Conservation (phyloP, 53 echinoderm and acorn worm genomes). For the Pentamera pediparva region DNA sequence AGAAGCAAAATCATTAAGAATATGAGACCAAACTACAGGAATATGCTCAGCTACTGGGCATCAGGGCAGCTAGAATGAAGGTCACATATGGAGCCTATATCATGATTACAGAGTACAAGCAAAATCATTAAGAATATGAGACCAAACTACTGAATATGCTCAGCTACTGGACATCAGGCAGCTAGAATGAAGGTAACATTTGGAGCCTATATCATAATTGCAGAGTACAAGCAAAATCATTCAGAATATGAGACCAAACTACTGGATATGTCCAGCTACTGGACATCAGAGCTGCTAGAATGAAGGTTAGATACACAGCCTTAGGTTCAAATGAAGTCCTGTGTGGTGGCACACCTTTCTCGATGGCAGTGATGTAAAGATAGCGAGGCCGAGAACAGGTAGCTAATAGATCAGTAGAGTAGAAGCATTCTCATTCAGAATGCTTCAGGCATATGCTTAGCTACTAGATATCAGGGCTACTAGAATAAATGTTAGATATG, state of each 20-base stretch:
- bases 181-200: constrained; percentile 72
- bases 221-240: constrained; percentile 51
- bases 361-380: not conserved
- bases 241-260: constrained; percentile 73
- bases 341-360: not conserved
- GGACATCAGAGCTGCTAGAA: not conserved
- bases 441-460: constrained; percentile 76
- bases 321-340: no score
- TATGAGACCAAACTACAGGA: no score
- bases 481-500: not conserved
- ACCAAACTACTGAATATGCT: constrained; percentile 72
- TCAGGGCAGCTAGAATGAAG: not conserved
- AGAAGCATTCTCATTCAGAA: constrained; percentile 60
- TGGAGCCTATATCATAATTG: not conserved
- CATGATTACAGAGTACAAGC: constrained; percentile 24
- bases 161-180: constrained; percentile 80
- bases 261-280: constrained; percentile 68
- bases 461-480: not conserved
- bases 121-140: constrained; percentile 70
- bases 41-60: constrained; percentile 61
- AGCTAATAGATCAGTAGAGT: no score
- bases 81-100: not conserved
- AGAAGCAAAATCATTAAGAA: no score
- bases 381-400: no score
- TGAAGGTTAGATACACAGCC: not conserved